Conservation (phyloP, 1,140 invertebrate genomes). For the Camponotus pennsylvanicus region DNA sequence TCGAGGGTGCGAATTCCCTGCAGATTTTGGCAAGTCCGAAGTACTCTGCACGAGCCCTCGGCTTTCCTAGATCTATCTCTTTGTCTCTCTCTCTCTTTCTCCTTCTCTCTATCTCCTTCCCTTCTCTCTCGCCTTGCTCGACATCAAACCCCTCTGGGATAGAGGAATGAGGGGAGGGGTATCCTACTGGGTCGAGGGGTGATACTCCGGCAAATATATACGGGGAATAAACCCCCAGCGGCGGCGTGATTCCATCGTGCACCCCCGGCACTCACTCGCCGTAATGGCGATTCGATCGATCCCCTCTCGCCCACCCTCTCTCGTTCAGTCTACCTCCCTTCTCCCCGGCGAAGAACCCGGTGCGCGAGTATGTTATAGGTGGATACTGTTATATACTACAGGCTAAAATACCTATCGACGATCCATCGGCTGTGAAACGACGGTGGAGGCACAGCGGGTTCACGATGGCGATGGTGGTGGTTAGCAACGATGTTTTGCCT, state of each 20-base stretch:
- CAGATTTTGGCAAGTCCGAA: conserved; percentile 77
- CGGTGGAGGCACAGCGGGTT: conserved; percentile 32
- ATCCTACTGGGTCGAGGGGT: conserved; percentile 79
- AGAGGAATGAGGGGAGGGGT: conserved; percentile 43
- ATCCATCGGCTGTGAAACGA: conserved; percentile 71
- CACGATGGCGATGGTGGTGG: conserved; percentile 53
- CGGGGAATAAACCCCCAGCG: conserved; percentile 83
- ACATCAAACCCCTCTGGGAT: conserved; percentile 75
- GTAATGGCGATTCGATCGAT: conserved; percentile 85
- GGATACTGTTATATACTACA: conserved; percentile 73
- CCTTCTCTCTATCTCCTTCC: conserved; percentile 44
- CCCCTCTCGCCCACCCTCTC: conserved; percentile 55
- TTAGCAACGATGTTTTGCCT: conserved; percentile 65
- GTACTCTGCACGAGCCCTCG: conserved; percentile 66
- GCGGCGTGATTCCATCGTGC: conserved; percentile 84
- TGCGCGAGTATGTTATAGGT: conserved; percentile 73
- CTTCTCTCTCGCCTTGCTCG: conserved; percentile 48
- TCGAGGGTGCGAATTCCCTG: conserved; percentile 78
- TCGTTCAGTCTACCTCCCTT: conserved; percentile 14
- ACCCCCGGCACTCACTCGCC: conserved; percentile 80
- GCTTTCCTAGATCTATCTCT: conserved; percentile 65
- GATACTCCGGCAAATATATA: conserved; percentile 83
- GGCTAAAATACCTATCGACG: conserved; percentile 79
- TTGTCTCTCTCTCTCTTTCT: conserved; percentile 3
- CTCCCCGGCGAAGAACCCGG: conserved; percentile 53